Percentiles rank a stretch among this genome's conserved stretches.
Conservation (phyloP, 2,797 vertebrate genomes). For the Tinamus major region DNA sequence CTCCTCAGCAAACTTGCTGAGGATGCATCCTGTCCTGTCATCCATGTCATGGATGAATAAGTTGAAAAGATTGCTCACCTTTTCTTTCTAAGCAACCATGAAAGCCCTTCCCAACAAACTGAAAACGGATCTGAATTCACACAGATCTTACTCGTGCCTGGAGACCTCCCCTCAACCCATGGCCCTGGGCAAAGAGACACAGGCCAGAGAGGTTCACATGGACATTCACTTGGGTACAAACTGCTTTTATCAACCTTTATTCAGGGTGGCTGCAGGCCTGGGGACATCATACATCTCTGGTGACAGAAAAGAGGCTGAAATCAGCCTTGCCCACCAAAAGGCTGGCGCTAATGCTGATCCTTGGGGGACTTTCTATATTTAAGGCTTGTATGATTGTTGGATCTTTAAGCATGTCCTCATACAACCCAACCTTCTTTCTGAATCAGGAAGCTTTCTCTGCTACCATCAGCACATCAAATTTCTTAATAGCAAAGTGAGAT, state of each 20-base stretch:
- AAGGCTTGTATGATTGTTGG: neutral
- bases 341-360: neutral
- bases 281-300: neutral
- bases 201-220: neutral
- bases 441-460: slow-evolving; percentile 8
- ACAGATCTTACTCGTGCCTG: neutral
- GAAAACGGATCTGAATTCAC: neutral
- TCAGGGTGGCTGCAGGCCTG: neutral
- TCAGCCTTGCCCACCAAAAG: neutral
- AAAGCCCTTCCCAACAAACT: neutral
- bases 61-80: too few relatives aligned
- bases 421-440: neutral
- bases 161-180: neutral
- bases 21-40: too few relatives aligned
- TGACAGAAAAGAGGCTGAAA: neutral
- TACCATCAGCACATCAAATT: slow-evolving; percentile 31
- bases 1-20: too few relatives aligned
- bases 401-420: slow-evolving; percentile 13
- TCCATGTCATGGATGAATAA: too few relatives aligned
- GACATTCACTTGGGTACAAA: accelerated
- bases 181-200: neutral
- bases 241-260: neutral
- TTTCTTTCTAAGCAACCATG: neutral
- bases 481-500: slow-evolving; percentile 38
- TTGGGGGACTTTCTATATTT: neutral